Base-by-base conservation (phyloP, 2,797 vertebrate genomes). In the Gambusia yucatana region DNA sequence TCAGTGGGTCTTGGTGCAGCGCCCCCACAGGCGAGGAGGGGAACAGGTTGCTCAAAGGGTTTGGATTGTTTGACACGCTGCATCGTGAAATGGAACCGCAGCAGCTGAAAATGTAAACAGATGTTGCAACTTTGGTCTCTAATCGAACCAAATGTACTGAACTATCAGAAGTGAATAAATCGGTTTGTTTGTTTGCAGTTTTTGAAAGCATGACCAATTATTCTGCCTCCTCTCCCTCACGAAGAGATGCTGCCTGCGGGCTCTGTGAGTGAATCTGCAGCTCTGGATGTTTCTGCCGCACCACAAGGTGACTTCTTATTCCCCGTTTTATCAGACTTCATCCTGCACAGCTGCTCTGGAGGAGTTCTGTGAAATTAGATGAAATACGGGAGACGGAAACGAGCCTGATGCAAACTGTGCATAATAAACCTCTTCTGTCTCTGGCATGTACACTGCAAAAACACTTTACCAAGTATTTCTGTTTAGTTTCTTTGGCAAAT, bases 231-330 rank as follows among this genome's bases (percentile, higher is more conserved):
- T 41, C 63, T 67, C 20, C 36, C 36, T 67, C 36, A 25, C 20
- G 10, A 33, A 33, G 33, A 73, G 82, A 79, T 75, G 77, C 76
- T 28, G 55, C 72, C 84, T 72, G 9, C 78, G 57, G 69, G 76
- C 73, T 80, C 75, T 57, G 81, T 79, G 84, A 87, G 84, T 75
- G 85, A 80, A 89, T 86, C 73, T 82, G 76, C 76, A 30, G 82
- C 83, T 67, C 78, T 63, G 72, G 59, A 65, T 61, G 74, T 76
- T 33, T 75, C 74, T 4, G 71, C 70, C 16, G 75, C 69, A 70
- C 46, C 46, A 13, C 41, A 83, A 47, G 52, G 22, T 3, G 1
- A 25, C 59, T 78, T 81, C 43, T 72, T 41, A 9, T 59, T 46
- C 61, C 28, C 5, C 2, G 77, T 82, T 41, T 25, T 52, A 73